These are phyloP conservation scores for Rhizoglyphus robini DNA, from an alignment of 1,140 invertebrate genomes.

Conservation along the genomic window DNA sequence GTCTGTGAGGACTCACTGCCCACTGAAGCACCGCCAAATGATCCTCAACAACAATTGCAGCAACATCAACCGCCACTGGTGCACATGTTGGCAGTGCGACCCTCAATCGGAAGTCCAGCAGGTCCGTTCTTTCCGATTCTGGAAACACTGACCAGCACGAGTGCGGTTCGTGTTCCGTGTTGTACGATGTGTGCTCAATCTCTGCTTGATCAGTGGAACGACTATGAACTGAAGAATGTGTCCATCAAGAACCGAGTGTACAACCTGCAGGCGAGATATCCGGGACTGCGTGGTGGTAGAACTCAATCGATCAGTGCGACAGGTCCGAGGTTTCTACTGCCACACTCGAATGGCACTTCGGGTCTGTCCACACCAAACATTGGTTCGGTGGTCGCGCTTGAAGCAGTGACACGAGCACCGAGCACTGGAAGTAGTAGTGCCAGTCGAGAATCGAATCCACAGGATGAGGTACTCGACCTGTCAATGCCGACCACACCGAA, in stretches of 20 bases:
- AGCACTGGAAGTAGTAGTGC: neutral
- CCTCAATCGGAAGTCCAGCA: neutral
- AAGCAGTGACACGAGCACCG: too few species aligned
- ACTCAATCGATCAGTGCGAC: too few species aligned
- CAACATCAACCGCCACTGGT: neutral
- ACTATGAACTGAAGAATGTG: conserved; percentile 45
- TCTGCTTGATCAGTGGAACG: conserved; percentile 66
- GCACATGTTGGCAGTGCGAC: conserved; percentile 4
- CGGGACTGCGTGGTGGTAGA: too few species aligned
- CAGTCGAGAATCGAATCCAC: neutral
- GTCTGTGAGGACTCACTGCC: neutral
- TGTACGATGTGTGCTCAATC: conserved; percentile 53
- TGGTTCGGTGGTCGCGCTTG: too few species aligned
- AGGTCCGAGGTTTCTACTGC: too few species aligned
- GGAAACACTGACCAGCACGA: neutral
- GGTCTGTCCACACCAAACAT: neutral
- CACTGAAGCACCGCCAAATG: neutral
- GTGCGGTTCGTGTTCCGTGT: neutral
- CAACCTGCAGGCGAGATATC: conserved; percentile 18
- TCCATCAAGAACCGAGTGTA: conserved; percentile 61
- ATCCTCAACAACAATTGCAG: neutral
- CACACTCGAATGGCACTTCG: too few species aligned
- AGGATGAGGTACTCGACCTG: conserved; percentile 29
- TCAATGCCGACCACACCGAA: neutral
- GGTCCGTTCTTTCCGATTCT: conserved; percentile 10